A percentile compares a stretch with the other conserved stretches of the same genome.
Evolutionary conservation across 2,888 invertebrate species (phyloP).

Genomic region (Thymelicus sylvestris): DNA sequence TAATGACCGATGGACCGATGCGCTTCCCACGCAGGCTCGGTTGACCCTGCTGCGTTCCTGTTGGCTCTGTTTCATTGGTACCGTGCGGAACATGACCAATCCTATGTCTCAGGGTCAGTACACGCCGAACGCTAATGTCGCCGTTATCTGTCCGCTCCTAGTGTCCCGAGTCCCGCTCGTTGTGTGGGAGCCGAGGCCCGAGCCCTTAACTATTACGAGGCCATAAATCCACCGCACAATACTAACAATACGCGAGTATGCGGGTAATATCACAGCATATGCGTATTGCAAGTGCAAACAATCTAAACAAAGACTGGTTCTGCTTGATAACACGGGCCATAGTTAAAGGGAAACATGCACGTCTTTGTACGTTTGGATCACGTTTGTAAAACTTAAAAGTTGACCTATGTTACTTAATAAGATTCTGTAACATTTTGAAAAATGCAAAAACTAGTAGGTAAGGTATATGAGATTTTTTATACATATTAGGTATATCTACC

Average conservation of each 20-base stretch:
- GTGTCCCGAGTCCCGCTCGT: slow-evolving; percentile 45
- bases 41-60: slow-evolving; percentile 55
- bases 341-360: background rate
- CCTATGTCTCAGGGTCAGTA: slow-evolving; percentile 55
- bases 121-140: slow-evolving; percentile 64
- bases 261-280: slow-evolving; percentile 15
- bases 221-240: slow-evolving; percentile 36
- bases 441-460: too few relatives aligned
- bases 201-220: slow-evolving; percentile 45
- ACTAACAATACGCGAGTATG: slow-evolving; percentile 26
- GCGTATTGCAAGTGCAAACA: slow-evolving; percentile 16
- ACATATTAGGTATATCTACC: too few relatives aligned
- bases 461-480: too few relatives aligned
- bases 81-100: slow-evolving; percentile 52
- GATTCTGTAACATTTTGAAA: too few relatives aligned
- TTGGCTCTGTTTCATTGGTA: slow-evolving; percentile 48
- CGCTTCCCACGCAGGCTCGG: slow-evolving; percentile 61
- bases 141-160: slow-evolving; percentile 60
- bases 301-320: slow-evolving; percentile 2
- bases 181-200: slow-evolving; percentile 52
- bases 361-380: too few relatives aligned
- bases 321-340: slow-evolving; percentile 3
- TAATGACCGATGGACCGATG: slow-evolving; percentile 20
- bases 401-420: too few relatives aligned
- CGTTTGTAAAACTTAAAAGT: too few relatives aligned